phyloP scores from a whole-genome alignment of 30 jellyfish, hydroid and myxozoan species.

The Pelagia noctiluca region DNA sequence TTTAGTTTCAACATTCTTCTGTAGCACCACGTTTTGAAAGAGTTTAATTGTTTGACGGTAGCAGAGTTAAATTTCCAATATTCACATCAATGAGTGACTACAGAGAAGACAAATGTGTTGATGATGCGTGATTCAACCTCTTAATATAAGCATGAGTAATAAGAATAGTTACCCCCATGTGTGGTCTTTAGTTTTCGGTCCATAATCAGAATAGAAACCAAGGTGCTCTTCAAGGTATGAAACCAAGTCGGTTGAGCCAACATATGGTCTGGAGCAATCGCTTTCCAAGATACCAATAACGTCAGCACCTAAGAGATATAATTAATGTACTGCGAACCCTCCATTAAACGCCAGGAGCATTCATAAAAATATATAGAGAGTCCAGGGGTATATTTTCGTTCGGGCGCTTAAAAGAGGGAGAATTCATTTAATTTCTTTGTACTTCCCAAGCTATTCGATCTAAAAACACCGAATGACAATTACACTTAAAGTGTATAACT shows the following conservation, averaged over 20 bases:
- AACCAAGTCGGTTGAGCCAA: constrained; percentile 81
- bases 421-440: too few species aligned
- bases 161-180: constrained; percentile 88
- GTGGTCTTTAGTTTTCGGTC: constrained; percentile 75
- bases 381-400: too few species aligned
- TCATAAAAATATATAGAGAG: too few species aligned
- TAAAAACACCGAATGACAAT: too few species aligned
- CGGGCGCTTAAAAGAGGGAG: too few species aligned
- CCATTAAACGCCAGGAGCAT: too few species aligned
- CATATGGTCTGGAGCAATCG: constrained; percentile 78
- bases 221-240: constrained; percentile 67
- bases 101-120: neutral
- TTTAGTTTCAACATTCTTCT: constrained; percentile 13
- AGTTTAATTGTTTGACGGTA: neutral
- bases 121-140: too few species aligned
- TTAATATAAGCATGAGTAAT: too few species aligned
- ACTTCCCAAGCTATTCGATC: too few species aligned
- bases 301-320: constrained; percentile 57
- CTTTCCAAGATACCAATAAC: constrained; percentile 72
- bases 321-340: neutral
- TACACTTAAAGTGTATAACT: too few species aligned
- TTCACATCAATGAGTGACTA: neutral
- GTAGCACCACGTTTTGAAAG: constrained; percentile 6
- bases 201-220: constrained; percentile 75
- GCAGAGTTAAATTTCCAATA: neutral